Conservation (phyloP, 2,113 vertebrate genomes). For the Zosterops japonicus region DNA sequence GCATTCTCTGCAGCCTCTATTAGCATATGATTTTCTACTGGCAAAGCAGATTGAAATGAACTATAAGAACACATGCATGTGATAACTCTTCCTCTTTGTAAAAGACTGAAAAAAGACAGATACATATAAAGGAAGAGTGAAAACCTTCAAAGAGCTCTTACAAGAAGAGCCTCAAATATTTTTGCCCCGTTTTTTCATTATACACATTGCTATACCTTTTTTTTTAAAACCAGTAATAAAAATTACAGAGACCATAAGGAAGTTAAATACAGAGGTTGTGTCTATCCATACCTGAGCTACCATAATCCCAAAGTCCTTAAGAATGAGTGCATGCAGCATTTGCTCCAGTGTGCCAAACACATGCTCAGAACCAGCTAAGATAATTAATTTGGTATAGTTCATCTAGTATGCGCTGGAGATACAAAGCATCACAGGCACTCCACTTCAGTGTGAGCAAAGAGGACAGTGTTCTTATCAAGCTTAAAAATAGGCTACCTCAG, state of each 20-base stretch:
- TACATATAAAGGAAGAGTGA: neutral
- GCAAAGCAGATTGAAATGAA: slow-evolving; percentile 7
- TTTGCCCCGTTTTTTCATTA: neutral
- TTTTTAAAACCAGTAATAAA: neutral
- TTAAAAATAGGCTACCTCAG: neutral
- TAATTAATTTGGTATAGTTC: neutral
- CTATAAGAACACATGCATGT: neutral
- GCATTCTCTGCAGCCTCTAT: slow-evolving; percentile 5
- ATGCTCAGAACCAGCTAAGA: neutral
- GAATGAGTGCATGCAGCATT: neutral
- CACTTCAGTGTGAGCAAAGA: neutral
- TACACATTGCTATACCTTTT: neutral
- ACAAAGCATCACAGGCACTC: neutral
- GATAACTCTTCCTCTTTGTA: neutral
- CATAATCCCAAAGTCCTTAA: neutral
- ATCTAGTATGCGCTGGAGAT: neutral
- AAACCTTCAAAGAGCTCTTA: neutral
- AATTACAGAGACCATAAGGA: neutral
- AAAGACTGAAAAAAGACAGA: neutral
- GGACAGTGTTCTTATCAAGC: neutral
- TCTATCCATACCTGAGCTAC: neutral
- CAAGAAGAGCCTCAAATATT: neutral
- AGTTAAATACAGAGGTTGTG: neutral
- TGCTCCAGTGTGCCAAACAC: neutral
- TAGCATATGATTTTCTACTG: slow-evolving; percentile 6